Evolutionary conservation across 2,888 invertebrate species (phyloP).

Genomic region (Coleophora deauratella): DNA sequence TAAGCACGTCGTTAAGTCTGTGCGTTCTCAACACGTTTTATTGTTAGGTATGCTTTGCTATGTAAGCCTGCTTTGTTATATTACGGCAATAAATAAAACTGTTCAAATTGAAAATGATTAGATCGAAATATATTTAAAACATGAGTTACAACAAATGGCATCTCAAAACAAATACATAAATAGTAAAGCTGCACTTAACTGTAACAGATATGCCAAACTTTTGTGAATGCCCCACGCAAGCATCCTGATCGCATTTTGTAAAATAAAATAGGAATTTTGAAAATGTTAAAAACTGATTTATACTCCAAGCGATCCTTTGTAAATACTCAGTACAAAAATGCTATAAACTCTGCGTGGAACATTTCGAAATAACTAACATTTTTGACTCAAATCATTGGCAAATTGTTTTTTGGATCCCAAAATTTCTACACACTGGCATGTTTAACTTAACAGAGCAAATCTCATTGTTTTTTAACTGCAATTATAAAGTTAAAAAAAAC

Average conservation of each 20-base stretch:
- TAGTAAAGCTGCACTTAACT: slow-evolving; percentile 66
- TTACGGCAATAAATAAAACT: no score
- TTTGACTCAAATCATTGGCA: slow-evolving; percentile 30
- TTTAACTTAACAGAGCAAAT: background rate
- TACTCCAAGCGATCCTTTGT: no score
- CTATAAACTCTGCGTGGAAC: slow-evolving; percentile 1
- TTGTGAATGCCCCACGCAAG: no score
- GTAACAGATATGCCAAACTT: slow-evolving; percentile 20
- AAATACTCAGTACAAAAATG: background rate
- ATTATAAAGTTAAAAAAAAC: no score
- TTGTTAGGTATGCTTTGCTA: no score
- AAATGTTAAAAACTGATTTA: no score
- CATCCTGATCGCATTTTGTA: no score
- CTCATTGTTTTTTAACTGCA: no score
- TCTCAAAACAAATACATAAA: slow-evolving; percentile 68
- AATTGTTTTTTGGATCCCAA: slow-evolving; percentile 61
- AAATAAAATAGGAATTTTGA: no score
- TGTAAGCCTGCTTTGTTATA: no score
- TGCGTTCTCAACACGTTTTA: no score
- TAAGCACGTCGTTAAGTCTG: no score
- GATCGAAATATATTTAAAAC: slow-evolving; percentile 65
- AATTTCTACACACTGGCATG: slow-evolving; percentile 20
- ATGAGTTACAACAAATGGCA: slow-evolving; percentile 74
- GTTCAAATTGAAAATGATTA: slow-evolving; percentile 26
- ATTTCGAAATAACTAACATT: slow-evolving; percentile 26